A percentile compares a stretch with the other conserved stretches of the same genome.
Evolutionary conservation across 2,888 invertebrate species (phyloP).

Genomic region (Stenichneumon culpator): DNA sequence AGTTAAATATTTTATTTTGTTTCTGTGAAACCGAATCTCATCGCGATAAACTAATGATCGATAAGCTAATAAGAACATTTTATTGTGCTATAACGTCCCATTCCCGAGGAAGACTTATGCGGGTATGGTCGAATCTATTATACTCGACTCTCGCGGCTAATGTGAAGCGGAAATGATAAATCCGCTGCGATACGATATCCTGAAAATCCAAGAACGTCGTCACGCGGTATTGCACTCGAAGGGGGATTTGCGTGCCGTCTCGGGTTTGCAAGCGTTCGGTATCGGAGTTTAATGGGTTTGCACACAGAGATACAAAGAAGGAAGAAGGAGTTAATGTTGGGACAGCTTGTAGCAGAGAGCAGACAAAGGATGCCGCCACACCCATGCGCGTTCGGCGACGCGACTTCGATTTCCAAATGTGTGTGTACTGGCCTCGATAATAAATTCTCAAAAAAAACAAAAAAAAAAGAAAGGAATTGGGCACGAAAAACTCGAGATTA

Average conservation of each 20-base stretch:
- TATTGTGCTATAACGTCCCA: conserved; percentile 28
- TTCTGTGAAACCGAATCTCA: too few species aligned
- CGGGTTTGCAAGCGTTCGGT: neutral
- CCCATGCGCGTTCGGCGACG: conserved; percentile 36
- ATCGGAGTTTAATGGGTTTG: conserved; percentile 36
- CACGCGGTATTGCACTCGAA: conserved; percentile 40
- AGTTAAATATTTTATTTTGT: too few species aligned
- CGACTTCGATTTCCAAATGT: conserved; percentile 39
- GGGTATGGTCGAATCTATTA: neutral
- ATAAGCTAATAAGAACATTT: conserved; percentile 21
- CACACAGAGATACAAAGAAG: conserved; percentile 16
- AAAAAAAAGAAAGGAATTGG: neutral
- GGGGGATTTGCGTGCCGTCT: conserved; percentile 7
- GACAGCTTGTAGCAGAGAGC: neutral
- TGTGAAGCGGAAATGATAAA: conserved; percentile 62
- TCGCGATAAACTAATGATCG: too few species aligned
- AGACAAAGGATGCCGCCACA: conserved; percentile 52
- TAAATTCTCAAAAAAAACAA: neutral
- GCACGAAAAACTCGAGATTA: neutral
- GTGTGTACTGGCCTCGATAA: neutral
- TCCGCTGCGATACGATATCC: conserved; percentile 52
- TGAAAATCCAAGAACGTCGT: conserved; percentile 52
- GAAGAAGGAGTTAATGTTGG: conserved; percentile 3
- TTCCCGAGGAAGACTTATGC: conserved; percentile 20
- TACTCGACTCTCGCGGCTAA: conserved; percentile 13